Evolutionary conservation across 2,113 vertebrate genomes (phyloP), one percentile per base, ranked within the genome.

Genomic region (Corythaixoides concolor): DNA sequence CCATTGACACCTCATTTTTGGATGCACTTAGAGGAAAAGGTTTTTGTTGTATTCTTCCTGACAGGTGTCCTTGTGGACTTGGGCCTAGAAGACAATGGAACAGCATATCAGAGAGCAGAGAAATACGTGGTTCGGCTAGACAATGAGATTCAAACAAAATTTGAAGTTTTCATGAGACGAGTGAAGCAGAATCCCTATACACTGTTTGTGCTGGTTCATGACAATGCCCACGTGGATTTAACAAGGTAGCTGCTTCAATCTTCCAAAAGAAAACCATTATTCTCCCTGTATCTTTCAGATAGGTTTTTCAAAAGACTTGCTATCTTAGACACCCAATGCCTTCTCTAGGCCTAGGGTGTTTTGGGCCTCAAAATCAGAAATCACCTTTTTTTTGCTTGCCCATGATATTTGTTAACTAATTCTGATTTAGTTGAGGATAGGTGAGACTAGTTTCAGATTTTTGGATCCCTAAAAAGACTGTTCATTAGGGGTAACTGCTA

Each of bases 151-250:
- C 99, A 99, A 94, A 91, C 95, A 75, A 99, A 99, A 97, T 99
- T 99, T 98, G 99, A 99, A 85, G 98, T 98, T 80, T 99, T 99
- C 97, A 99, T 99, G 99, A 98, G 97, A 93, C 98, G 98, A 81
- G 99, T 99, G 91, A 99, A 99, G 79, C 99, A 99, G 97, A 99
- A 99, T 95, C 99, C 99, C 1, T 99, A 99, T 93, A 99, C 99
- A 0, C 98, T 99, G 84, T 99, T 99, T 96, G 99, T 99, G 95
- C 98, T 99, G 72, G 99, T 99, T 78, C 99, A 99, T 60, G 99
- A 99, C 97, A 99, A 99, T 96, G 99, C 99, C 3, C 99, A 99
- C 1, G 98, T 99, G 26, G 99, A 99, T 97, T 98, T 99, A 90
- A 99, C 99, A 49, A 99, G 99, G 99, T 99, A 98, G 96, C 69